A percentile compares a stretch with the other conserved stretches of the same genome.
Conservation (phyloP, 2,888 invertebrate species). For the Tanypteryx hageni region DNA sequence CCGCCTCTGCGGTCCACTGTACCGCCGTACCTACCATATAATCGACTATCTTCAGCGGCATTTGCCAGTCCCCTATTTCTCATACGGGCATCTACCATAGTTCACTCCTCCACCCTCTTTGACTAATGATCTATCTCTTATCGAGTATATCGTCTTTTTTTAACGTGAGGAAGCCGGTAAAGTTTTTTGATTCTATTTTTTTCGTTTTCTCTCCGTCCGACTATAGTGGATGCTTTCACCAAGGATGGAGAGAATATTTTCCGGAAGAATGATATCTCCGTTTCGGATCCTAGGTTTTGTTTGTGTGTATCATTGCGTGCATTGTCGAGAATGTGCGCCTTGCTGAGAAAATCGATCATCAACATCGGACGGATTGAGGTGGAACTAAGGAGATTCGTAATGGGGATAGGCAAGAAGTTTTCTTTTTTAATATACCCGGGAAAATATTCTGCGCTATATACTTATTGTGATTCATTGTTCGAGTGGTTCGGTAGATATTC, state of each 20-base stretch:
- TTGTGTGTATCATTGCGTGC: not conserved
- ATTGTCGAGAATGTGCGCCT: not conserved
- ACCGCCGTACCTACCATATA: not conserved
- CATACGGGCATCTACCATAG: conserved; percentile 52
- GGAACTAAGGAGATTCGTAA: not conserved
- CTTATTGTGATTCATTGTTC: no score
- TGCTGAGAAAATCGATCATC: not conserved
- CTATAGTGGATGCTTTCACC: not conserved
- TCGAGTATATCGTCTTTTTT: conserved; percentile 54
- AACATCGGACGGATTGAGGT: not conserved
- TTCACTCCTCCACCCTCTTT: conserved; percentile 47
- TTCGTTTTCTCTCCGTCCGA: not conserved
- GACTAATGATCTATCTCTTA: conserved; percentile 61
- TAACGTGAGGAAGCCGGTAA: conserved; percentile 9
- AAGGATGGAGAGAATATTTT: not conserved
- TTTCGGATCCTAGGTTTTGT: not conserved
- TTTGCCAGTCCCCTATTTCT: conserved; percentile 43
- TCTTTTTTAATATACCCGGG: no score
- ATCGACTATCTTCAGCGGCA: conserved; percentile 23
- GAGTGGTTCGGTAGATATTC: no score
- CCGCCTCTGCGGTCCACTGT: not conserved
- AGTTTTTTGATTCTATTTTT: conserved; percentile 12
- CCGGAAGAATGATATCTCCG: conserved; percentile 22
- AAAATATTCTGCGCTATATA: no score
- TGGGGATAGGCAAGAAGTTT: no score